phyloP scores from a whole-genome alignment of 2,888 invertebrate genomes.

The Craniophora ligustri region DNA sequence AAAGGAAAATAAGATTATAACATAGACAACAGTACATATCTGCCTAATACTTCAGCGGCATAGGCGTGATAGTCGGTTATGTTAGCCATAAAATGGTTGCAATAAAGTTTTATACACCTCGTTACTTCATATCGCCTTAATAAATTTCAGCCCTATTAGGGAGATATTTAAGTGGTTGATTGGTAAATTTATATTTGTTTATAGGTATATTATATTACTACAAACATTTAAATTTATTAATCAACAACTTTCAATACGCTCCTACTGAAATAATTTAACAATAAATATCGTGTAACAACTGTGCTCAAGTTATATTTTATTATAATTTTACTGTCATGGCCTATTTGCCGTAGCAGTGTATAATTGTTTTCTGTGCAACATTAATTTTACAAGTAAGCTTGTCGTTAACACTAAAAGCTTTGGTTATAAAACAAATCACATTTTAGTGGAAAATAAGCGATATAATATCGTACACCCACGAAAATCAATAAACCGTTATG shows the following conservation, averaged over 20 bases:
- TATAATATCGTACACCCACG: slow-evolving; percentile 47
- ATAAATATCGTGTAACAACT: neutral
- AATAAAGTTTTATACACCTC: too few relatives aligned
- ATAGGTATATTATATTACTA: too few relatives aligned
- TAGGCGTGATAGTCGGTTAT: too few relatives aligned
- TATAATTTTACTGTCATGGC: slow-evolving; percentile 22
- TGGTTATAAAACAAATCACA: slow-evolving; percentile 24
- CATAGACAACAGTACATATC: too few relatives aligned
- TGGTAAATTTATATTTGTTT: too few relatives aligned
- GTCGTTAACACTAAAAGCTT: slow-evolving; percentile 25
- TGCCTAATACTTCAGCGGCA: too few relatives aligned
- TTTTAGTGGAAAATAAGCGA: slow-evolving; percentile 32
- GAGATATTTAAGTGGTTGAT: too few relatives aligned
- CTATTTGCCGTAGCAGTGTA: slow-evolving; percentile 2
- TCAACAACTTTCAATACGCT: neutral
- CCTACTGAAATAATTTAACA: slow-evolving; percentile 14
- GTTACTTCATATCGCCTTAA: too few relatives aligned
- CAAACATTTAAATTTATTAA: slow-evolving; percentile 20
- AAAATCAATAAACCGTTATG: slow-evolving; percentile 26
- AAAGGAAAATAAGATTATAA: too few relatives aligned
- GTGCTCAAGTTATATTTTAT: slow-evolving; percentile 24
- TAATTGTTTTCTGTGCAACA: slow-evolving; percentile 32
- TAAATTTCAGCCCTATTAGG: too few relatives aligned
- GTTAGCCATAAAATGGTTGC: too few relatives aligned
- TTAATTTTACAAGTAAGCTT: slow-evolving; percentile 26